Conservation (phyloP, 2,888 invertebrate species). For the Pterostichus madidus region DNA sequence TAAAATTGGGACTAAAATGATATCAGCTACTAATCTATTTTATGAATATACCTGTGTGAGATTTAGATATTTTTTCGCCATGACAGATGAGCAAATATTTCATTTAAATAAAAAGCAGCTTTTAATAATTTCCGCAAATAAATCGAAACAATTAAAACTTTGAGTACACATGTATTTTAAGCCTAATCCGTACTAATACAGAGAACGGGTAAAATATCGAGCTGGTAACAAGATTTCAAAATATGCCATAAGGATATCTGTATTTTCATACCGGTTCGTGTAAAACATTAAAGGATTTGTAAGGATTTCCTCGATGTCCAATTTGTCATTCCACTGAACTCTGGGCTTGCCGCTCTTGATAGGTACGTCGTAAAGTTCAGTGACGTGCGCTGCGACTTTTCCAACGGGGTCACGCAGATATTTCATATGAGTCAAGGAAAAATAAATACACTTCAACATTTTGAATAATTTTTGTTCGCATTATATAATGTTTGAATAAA, state of each 20-base stretch:
- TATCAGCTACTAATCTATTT: no score
- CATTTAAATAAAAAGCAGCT: background rate
- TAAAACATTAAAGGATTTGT: slow-evolving; percentile 71
- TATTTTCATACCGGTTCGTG: slow-evolving; percentile 70
- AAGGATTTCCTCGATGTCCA: slow-evolving; percentile 70
- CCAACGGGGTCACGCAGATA: slow-evolving; percentile 21
- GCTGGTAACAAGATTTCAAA: slow-evolving; percentile 44
- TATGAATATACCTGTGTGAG: background rate
- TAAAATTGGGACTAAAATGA: no score
- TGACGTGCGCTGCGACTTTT: slow-evolving; percentile 38
- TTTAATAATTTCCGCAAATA: slow-evolving; percentile 40
- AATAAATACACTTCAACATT: background rate
- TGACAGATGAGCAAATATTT: background rate
- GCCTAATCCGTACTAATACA: slow-evolving; percentile 22
- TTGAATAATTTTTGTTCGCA: slow-evolving; percentile 29
- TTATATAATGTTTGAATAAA: slow-evolving; percentile 30
- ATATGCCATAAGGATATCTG: slow-evolving; percentile 67
- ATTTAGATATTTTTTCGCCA: background rate
- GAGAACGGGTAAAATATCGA: slow-evolving; percentile 21
- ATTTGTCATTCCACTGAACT: slow-evolving; percentile 70
- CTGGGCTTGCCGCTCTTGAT: slow-evolving; percentile 54
- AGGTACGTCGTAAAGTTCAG: slow-evolving; percentile 53
- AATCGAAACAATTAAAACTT: slow-evolving; percentile 49
- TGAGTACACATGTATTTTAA: slow-evolving; percentile 48
- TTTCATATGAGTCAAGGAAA: background rate